Conservation (phyloP, 1,140 invertebrate species). For the Brachionus manjavacas region DNA sequence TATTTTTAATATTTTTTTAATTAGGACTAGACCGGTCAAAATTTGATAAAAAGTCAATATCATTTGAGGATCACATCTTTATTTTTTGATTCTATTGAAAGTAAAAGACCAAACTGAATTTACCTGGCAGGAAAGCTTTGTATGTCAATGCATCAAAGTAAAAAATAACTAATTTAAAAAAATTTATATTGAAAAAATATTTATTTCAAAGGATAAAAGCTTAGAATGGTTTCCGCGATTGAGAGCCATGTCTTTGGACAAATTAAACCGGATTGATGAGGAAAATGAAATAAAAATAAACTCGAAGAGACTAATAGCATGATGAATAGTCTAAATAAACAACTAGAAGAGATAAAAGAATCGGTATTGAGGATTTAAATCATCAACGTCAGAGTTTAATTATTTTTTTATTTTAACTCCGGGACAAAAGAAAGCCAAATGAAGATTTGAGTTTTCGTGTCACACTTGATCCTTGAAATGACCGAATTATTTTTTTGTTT, state of each 20-base stretch:
- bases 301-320: background rate
- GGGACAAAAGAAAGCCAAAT: background rate
- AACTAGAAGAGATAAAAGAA: constrained; percentile 14
- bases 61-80: constrained; percentile 97
- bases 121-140: constrained; percentile 97
- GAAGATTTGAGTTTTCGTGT: background rate
- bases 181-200: background rate
- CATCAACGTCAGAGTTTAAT: background rate
- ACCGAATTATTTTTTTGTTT: background rate
- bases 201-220: constrained; percentile 67
- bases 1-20: constrained; percentile 6
- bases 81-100: constrained; percentile 95
- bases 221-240: constrained; percentile 88
- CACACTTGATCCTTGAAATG: background rate
- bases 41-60: constrained; percentile 97
- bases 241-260: constrained; percentile 22
- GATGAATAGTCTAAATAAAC: background rate
- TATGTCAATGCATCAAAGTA: constrained; percentile 85
- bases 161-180: constrained; percentile 41
- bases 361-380: background rate
- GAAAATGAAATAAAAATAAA: background rate
- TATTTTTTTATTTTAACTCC: background rate
- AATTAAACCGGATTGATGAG: background rate
- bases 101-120: constrained; percentile 98
- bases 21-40: constrained; percentile 82